Evolutionary conservation across 2,888 invertebrate genomes (phyloP), one percentile per base, ranked within the genome.

Genomic region (Heliothis peltigera): DNA sequence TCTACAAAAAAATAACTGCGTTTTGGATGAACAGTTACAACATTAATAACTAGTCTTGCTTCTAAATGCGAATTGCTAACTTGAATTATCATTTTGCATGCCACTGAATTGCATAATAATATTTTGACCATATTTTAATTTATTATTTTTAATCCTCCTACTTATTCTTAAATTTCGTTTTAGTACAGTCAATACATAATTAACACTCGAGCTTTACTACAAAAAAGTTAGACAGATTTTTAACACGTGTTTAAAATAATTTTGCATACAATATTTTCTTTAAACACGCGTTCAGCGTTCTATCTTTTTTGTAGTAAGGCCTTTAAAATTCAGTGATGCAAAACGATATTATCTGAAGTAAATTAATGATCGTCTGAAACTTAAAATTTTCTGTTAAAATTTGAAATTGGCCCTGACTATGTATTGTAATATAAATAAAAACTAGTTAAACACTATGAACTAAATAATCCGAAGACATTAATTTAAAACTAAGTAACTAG

Each of bases 381-480:
- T 35, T 8, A 52, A 19, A 7, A 68, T 70, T 48, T 42, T 15
- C n/a, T n/a, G n/a, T n/a, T n/a, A n/a, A n/a, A n/a, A 52, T 32
- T 19, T 48, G 18, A 18, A 47, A 57, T 19, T 44, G 18, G 35
- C 0, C n/a, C 55, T 52, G 25, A 19, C 53, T 55, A 35, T 76
- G 55, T n/a, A n/a, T n/a, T n/a, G n/a, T 71, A 68, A 21, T 46
- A 43, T 46, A 42, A 61, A 47, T 39, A 12, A 52, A 72, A 48
- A 46, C 51, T 74, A 77, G 62, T 43, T 56, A 43, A 56, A 59
- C 74, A 74, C 56, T 65, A 70, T 60, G 42, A 61, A n/a, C n/a
- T n/a, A 73, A 71, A 69, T 78, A 77, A 47, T 70, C 54, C 47
- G 59, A 56, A 52, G 25, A 49, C 35, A 64, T 69, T 70, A 64